Conservation (phyloP, 1,140 invertebrate species). For the Hycleus phaleratus region DNA sequence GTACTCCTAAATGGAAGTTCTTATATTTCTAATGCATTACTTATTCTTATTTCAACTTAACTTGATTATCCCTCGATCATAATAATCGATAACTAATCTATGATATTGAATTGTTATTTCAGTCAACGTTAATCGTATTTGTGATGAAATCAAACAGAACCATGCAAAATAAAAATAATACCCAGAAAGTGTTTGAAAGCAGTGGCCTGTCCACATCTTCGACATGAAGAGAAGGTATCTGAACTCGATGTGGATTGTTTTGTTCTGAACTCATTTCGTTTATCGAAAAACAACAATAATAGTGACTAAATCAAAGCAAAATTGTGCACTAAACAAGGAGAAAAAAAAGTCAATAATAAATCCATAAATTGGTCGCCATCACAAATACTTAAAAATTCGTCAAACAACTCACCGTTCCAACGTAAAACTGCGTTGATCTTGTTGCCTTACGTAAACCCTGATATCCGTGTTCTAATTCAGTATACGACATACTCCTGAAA, state of each 20-base stretch:
- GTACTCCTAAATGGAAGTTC: no score
- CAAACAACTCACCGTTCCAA: conserved; percentile 37
- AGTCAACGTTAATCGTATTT: no score
- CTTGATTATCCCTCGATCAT: no score
- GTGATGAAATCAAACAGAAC: no score
- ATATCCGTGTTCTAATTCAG: conserved; percentile 82
- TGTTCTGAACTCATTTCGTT: conserved; percentile 4
- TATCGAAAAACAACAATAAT: neutral
- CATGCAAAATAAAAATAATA: conserved; percentile 14
- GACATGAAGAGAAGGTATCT: conserved; percentile 42
- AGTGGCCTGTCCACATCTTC: conserved; percentile 42
- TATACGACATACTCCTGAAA: conserved; percentile 67
- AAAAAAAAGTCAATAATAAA: neutral
- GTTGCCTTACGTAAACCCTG: conserved; percentile 65
- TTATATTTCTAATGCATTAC: no score
- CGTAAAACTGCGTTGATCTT: conserved; percentile 51
- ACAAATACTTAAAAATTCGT: neutral
- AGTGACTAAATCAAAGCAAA: conserved; percentile 8
- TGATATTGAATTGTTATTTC: no score
- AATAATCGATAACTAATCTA: no score
- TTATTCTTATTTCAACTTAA: no score
- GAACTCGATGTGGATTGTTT: conserved; percentile 5
- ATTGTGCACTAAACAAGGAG: conserved; percentile 3
- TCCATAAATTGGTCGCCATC: no score
- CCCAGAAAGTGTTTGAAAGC: conserved; percentile 29